A percentile compares a stretch with the other conserved stretches of the same genome.
Conservation (phyloP, 2,797 vertebrate genomes). For the Sardinella longiceps region DNA sequence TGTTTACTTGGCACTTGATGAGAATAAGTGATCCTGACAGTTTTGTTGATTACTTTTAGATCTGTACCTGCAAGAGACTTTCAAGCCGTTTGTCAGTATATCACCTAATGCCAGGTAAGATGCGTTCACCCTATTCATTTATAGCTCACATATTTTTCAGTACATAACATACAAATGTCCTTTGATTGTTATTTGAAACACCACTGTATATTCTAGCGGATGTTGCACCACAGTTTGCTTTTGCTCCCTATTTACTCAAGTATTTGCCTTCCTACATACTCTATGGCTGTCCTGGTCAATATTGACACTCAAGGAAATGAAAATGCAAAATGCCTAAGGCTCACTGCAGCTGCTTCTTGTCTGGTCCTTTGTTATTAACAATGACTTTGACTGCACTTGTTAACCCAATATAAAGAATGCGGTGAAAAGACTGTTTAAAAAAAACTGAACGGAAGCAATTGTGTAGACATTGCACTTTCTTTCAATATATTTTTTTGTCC, state of each 20-base stretch:
- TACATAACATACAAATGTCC: background rate
- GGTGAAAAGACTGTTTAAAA: too few species aligned
- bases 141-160: background rate
- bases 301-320: slow-evolving; percentile 1
- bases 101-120: slow-evolving; percentile 94
- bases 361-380: too few species aligned
- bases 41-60: slow-evolving; percentile 70
- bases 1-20: background rate
- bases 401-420: too few species aligned
- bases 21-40: background rate
- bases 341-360: background rate
- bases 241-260: background rate
- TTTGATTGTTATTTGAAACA: too few species aligned
- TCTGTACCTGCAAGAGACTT: slow-evolving; percentile 97
- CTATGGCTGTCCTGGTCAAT: background rate
- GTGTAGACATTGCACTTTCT: too few species aligned
- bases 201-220: background rate
- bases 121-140: background rate
- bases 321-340: background rate
- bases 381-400: too few species aligned
- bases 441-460: too few species aligned
- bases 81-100: slow-evolving; percentile 99
- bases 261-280: background rate
- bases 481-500: too few species aligned
- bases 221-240: background rate